phyloP scores from a whole-genome alignment of 2,888 invertebrate species.

The Mechanitis messenoides region DNA sequence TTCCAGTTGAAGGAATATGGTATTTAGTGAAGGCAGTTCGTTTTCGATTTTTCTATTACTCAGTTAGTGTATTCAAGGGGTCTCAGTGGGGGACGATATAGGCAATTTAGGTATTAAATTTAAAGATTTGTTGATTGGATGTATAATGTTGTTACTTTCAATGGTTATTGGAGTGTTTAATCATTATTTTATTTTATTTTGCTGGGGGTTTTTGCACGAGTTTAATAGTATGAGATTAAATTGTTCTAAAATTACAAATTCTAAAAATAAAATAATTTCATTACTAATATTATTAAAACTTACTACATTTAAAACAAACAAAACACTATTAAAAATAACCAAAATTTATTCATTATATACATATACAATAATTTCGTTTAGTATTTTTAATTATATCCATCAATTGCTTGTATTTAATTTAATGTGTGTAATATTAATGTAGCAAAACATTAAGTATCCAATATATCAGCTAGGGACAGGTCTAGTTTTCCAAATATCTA shows the following conservation, averaged over 20 bases:
- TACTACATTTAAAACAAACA: too few relatives aligned
- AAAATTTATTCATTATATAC: too few relatives aligned
- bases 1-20: background rate
- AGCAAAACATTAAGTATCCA: background rate
- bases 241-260: too few relatives aligned
- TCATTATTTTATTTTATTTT: background rate
- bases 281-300: background rate
- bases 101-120: constrained; percentile 1
- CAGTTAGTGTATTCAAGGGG: background rate
- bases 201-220: too few relatives aligned
- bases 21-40: background rate
- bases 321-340: too few relatives aligned
- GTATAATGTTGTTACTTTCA: background rate
- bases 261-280: background rate
- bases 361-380: too few relatives aligned
- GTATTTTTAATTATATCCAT: too few relatives aligned
- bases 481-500: constrained; percentile 13
- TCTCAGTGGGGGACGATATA: background rate
- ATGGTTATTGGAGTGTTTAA: background rate
- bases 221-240: too few relatives aligned
- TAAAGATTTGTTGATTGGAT: background rate
- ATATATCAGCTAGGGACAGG: background rate
- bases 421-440: too few relatives aligned
- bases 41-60: background rate
- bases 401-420: too few relatives aligned